phyloP scores from a whole-genome alignment of 2,797 vertebrate species.

The Lophotriccus pileatus region DNA sequence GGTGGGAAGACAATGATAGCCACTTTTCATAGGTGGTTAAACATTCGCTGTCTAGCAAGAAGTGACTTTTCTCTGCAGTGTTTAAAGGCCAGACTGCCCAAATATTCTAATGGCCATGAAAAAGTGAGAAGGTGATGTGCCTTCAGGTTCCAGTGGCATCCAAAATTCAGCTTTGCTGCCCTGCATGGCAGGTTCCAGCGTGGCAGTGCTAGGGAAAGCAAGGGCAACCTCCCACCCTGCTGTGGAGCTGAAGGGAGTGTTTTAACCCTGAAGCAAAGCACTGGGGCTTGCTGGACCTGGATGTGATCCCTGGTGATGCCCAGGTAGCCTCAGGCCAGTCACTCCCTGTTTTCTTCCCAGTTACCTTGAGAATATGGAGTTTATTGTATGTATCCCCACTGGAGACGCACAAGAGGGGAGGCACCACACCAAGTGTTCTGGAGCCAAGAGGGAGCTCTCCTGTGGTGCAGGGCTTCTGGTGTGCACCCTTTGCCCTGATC shows the following conservation, averaged over 20 bases:
- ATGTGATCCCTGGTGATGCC: background rate
- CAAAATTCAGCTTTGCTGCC: background rate
- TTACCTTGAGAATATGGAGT: background rate
- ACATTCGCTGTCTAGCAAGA: background rate
- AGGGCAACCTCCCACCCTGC: background rate
- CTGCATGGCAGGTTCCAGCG: background rate
- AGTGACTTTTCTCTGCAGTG: background rate
- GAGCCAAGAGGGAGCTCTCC: background rate
- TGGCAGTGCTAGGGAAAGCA: background rate
- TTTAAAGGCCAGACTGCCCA: background rate
- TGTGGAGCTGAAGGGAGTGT: background rate
- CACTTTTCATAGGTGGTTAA: background rate
- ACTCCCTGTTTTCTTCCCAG: background rate
- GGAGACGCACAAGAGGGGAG: background rate
- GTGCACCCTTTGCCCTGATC: fast-evolving
- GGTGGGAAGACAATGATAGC: background rate
- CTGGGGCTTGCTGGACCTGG: background rate
- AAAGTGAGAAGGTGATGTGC: background rate
- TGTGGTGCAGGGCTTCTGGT: background rate
- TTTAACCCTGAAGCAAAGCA: background rate
- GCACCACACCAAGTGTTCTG: background rate
- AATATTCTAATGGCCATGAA: background rate
- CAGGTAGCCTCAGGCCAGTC: background rate
- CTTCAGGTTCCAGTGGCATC: background rate
- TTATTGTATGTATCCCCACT: fast-evolving